Conservation (phyloP, 2,797 vertebrate genomes). For the Clarias pachynema region DNA sequence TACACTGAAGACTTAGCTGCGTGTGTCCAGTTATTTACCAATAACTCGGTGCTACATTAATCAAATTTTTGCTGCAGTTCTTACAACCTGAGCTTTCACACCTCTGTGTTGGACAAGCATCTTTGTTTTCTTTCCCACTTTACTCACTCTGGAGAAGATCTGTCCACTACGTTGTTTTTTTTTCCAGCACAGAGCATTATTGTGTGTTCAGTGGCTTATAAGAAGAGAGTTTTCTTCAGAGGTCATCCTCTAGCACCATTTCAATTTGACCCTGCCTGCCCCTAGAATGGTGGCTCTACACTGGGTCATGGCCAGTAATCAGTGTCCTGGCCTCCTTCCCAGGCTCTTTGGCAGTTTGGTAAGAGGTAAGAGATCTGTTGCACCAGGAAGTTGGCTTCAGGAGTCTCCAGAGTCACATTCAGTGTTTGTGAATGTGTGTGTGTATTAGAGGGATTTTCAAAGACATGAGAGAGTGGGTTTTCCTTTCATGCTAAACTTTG, state of each 20-base stretch:
- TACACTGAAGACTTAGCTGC: not conserved
- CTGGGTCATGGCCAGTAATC: slow-evolving; percentile 74
- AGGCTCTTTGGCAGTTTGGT: slow-evolving; percentile 62
- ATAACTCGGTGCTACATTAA: not conserved
- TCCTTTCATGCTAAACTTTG: slow-evolving; percentile 4
- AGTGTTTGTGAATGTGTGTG: slow-evolving; percentile 23
- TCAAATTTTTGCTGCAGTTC: not conserved
- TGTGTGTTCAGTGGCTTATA: slow-evolving; percentile 57
- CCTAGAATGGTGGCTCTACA: slow-evolving; percentile 65
- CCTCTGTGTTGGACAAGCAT: slow-evolving; percentile 53
- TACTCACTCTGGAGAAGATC: slow-evolving; percentile 62
- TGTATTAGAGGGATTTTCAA: slow-evolving; percentile 28
- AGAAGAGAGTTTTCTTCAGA: slow-evolving; percentile 51
- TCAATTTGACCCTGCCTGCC: slow-evolving; percentile 71
- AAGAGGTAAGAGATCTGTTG: slow-evolving; percentile 31
- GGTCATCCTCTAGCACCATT: slow-evolving; percentile 70
- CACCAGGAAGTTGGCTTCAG: slow-evolving; percentile 46
- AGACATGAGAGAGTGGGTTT: slow-evolving; percentile 15
- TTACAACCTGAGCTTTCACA: slow-evolving; percentile 43
- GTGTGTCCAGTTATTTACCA: not conserved
- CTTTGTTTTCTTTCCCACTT: slow-evolving; percentile 68
- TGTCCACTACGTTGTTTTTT: slow-evolving; percentile 48
- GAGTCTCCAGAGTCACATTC: slow-evolving; percentile 42
- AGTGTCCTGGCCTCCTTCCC: slow-evolving; percentile 76
- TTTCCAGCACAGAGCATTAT: slow-evolving; percentile 63